These are phyloP conservation scores for Xanthorhoe spadicearia DNA, from an alignment of 2,888 invertebrate species.

Conservation along the genomic window DNA sequence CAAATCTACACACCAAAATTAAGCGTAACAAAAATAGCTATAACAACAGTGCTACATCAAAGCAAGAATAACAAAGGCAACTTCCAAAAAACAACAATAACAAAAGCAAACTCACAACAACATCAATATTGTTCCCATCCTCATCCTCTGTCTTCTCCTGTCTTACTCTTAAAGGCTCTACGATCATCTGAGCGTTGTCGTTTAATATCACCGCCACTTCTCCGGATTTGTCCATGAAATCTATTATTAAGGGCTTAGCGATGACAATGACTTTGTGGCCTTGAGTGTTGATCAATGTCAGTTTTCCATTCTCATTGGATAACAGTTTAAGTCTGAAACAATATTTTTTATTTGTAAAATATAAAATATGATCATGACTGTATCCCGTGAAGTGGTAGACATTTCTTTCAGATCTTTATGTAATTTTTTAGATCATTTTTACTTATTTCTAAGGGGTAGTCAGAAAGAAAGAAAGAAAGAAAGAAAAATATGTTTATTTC, in stretches of 20 bases:
- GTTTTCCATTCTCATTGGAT: constrained; percentile 64
- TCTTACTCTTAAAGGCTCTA: constrained; percentile 93
- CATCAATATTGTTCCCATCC: constrained; percentile 57
- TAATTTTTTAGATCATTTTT: too few relatives aligned
- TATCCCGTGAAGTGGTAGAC: too few relatives aligned
- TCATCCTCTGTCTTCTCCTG: constrained; percentile 78
- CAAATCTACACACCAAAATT: too few relatives aligned
- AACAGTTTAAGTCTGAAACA: constrained; percentile 63
- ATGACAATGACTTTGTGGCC: constrained; percentile 85
- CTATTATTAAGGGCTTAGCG: constrained; percentile 92
- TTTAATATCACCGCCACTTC: constrained; percentile 92
- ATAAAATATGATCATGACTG: too few relatives aligned
- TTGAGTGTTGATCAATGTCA: constrained; percentile 66
- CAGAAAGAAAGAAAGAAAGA: too few relatives aligned
- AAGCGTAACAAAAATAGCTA: too few relatives aligned
- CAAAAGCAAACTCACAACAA: constrained; percentile 60
- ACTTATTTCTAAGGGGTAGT: too few relatives aligned
- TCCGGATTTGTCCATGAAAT: constrained; percentile 89
- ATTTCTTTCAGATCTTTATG: too few relatives aligned
- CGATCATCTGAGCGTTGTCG: constrained; percentile 94
- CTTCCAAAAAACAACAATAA: background rate
- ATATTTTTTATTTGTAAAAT: background rate
- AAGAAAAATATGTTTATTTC: too few relatives aligned
- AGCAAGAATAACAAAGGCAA: too few relatives aligned
- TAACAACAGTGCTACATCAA: too few relatives aligned